Evolutionary conservation across 2,888 invertebrate genomes (phyloP).

Genomic region (Macrosiphum euphorbiae): DNA sequence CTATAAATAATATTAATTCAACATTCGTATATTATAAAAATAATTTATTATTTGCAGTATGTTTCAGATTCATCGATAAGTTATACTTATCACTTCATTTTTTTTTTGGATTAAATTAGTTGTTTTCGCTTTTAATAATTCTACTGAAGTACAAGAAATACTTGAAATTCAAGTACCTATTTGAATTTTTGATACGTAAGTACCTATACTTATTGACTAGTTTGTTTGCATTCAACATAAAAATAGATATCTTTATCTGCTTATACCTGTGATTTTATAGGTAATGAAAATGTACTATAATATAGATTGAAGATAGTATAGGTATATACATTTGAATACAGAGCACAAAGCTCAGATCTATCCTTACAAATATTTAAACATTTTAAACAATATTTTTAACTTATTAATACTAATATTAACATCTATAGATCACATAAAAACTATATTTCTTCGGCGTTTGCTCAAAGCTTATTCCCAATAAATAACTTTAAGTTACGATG

Average conservation of each 20-base stretch:
- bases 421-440: not conserved
- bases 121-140: not conserved
- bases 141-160: not conserved
- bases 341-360: not conserved
- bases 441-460: not conserved
- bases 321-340: not conserved
- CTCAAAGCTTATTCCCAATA: not conserved
- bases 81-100: too few relatives aligned
- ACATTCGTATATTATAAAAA: not conserved
- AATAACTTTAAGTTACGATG: not conserved
- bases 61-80: not conserved
- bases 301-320: not conserved
- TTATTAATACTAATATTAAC: not conserved
- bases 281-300: not conserved
- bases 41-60: not conserved
- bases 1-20: not conserved
- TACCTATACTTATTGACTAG: not conserved
- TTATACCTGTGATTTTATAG: not conserved
- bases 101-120: too few relatives aligned
- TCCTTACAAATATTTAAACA: not conserved
- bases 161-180: not conserved
- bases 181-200: not conserved
- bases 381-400: not conserved
- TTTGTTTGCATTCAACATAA: not conserved
- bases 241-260: not conserved